Evolutionary conservation across 2,797 vertebrate species (phyloP), one percentile per base, ranked within the genome.

Genomic region (Pseudotriccus pelzelni): DNA sequence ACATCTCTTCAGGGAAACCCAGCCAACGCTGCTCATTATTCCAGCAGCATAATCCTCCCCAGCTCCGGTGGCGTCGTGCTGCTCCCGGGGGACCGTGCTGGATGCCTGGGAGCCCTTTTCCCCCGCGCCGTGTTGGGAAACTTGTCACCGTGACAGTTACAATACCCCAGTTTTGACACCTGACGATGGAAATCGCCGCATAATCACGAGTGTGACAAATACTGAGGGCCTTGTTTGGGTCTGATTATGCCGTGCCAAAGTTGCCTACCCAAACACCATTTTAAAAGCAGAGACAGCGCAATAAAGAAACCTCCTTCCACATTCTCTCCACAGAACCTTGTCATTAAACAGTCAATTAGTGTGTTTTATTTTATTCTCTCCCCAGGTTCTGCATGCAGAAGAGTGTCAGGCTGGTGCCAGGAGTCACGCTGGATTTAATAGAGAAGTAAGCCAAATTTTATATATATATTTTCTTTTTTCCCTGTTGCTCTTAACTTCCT

Each of bases 341-440:
- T 47, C 24, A 41, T 86, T 77, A 82, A 80, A 17, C 59, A 50
- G 76, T 91, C 85, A 80, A 24, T 70, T 56, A 43, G 36, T 30
- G 11, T 79, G 81, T 49, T 90, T 92, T 95, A 41, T 60, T 46
- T 90, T 79, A 41, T 83, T 94, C 70, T 84, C 91, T 93, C 84
- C 73, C 41, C 97, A 99, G 99, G 99, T 99, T 99, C 96, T 99
- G 99, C 95, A 99, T 99, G 99, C 99, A 99, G 98, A 99, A 99
- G 97, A 99, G 99, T 92, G 98, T 99, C 94, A 99, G 98, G 92
- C 96, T 99, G 98, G 99, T 99, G 96, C 99, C 99, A 32, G 99
- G 99, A 94, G 99, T 99, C 97, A 99, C 99, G 3, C 97, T 99
- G 98, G 99, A 99, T 97, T 98, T 99, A 93, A 99, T 99, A 88